Percentiles rank a stretch among this genome's conserved stretches.
Evolutionary conservation across 2,888 invertebrate species (phyloP).

Genomic region (Ditula angustiorana): DNA sequence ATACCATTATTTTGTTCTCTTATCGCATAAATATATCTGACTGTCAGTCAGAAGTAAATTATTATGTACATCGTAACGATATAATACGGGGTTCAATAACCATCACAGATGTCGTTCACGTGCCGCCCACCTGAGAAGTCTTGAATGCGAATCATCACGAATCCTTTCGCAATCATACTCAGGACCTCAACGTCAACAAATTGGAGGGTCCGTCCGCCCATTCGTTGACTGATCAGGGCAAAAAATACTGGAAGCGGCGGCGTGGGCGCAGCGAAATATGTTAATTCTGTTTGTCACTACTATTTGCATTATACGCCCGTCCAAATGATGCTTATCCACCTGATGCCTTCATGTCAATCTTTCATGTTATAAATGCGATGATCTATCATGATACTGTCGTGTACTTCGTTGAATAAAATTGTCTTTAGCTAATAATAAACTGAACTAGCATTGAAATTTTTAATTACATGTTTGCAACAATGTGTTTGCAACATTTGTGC

Average conservation of each 20-base stretch:
- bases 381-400: conserved; percentile 11
- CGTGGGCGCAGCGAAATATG: conserved; percentile 41
- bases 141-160: conserved; percentile 59
- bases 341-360: conserved; percentile 34
- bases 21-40: conserved; percentile 38
- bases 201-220: conserved; percentile 71
- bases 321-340: conserved; percentile 31
- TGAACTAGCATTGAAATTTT: background rate
- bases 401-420: background rate
- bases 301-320: conserved; percentile 33
- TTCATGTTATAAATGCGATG: conserved; percentile 21
- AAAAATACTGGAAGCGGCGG: conserved; percentile 47
- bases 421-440: background rate
- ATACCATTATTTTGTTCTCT: conserved; percentile 32
- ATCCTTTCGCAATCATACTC: conserved; percentile 70
- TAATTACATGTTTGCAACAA: background rate
- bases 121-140: conserved; percentile 62
- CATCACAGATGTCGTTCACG: conserved; percentile 61
- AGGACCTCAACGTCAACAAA: conserved; percentile 73
- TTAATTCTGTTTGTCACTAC: conserved; percentile 30
- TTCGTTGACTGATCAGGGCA: conserved; percentile 51
- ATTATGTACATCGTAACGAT: conserved; percentile 55
- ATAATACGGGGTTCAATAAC: conserved; percentile 58
- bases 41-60: conserved; percentile 45
- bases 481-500: background rate